phyloP scores from a whole-genome alignment of 2,888 invertebrate genomes.

The Pediacus dermestoides region DNA sequence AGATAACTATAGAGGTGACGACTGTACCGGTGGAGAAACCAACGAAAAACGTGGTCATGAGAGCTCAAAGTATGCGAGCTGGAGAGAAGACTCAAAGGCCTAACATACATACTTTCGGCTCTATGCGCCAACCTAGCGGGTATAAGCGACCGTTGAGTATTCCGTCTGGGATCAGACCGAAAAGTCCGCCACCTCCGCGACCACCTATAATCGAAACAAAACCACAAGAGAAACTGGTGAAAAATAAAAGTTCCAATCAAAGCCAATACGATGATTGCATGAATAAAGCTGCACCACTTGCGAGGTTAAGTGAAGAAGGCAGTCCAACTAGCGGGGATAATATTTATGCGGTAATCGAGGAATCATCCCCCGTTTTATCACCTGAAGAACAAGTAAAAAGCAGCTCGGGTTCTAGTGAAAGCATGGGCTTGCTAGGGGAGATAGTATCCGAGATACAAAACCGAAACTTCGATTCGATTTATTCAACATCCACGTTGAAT shows the following conservation, averaged over 20 bases:
- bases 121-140: constrained; percentile 70
- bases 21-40: constrained; percentile 59
- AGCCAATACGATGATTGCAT: constrained; percentile 77
- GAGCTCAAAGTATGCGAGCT: constrained; percentile 80
- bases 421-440: constrained; percentile 77
- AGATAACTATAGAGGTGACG: constrained; percentile 59
- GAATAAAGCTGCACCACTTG: constrained; percentile 60
- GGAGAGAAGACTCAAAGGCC: constrained; percentile 51
- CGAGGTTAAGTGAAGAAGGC: constrained; percentile 62
- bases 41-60: constrained; percentile 60
- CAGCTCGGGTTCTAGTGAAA: constrained; percentile 60
- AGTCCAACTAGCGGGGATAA: constrained; percentile 61
- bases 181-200: constrained; percentile 71
- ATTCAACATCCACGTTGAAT: constrained; percentile 71
- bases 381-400: constrained; percentile 39
- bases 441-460: constrained; percentile 86
- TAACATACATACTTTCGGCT: constrained; percentile 72
- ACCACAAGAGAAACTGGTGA: constrained; percentile 6
- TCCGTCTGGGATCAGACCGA: constrained; percentile 64
- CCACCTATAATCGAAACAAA: constrained; percentile 58
- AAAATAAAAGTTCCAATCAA: constrained; percentile 55
- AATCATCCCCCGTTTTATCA: constrained; percentile 51
- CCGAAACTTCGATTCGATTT: constrained; percentile 82
- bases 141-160: constrained; percentile 72
- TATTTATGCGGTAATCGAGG: constrained; percentile 85